Evolutionary conservation across 2,888 invertebrate genomes (phyloP), one percentile per base, ranked within the genome.

Genomic region (Athalia circularis): DNA sequence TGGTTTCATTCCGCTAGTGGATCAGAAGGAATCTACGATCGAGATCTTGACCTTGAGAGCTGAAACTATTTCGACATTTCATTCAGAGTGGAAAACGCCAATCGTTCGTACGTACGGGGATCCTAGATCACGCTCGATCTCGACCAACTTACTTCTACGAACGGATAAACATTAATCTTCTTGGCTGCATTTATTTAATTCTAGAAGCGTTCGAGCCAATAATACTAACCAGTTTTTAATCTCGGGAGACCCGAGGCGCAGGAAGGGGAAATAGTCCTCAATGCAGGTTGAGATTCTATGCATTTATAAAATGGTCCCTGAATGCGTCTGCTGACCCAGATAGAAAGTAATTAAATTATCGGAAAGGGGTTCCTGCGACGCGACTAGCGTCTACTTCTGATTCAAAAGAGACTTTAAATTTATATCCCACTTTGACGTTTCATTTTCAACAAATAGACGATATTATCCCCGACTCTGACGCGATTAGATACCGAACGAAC

Each of bases 251-350:
- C 43, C 47, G 5, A 13, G 72, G n/a, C 54, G 9, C 11, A 6
- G 11, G 54, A 54, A 7, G 54, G 54, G 62, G 29, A 52, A 45
- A 75, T 48, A 15, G 29, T 29, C 59, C n/a, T 48, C 7, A 15
- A 3, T n/a, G 62, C 50, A n/a, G 29, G 13, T 50, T 45, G 11
- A 15, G 29, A 52, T 75, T 75, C 75, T 75, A 75, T 75, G 75
- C 75, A 75, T 75, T 75, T 75, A 29, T 64, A 75, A 75, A 75
- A 61, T 61, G 50, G 75, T 4, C 62, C 62, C 62, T 75, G 50
- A 64, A 75, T 75, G 75, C 64, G 75, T 52, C 62, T 62, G 50
- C 48, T 75, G 75, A 75, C 75, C 75, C 50, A 75, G 75, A 75
- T 75, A 75, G 50, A 64, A 75, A 75, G 62, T 52, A 75, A 75